phyloP scores from a whole-genome alignment of 2,797 vertebrate genomes.

The Microchirus variegatus region DNA sequence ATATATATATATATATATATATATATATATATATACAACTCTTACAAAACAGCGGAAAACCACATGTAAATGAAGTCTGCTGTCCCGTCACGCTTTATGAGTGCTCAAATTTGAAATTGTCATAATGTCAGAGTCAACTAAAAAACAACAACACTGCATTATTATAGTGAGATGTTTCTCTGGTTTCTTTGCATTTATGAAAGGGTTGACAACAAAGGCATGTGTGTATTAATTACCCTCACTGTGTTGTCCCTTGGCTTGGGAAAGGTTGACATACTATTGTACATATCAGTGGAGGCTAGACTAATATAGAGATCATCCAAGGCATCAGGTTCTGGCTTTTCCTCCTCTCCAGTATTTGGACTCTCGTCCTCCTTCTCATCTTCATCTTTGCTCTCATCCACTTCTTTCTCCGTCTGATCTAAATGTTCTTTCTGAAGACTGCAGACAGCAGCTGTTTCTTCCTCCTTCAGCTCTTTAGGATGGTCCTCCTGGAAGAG shows the following conservation, averaged over 20 bases:
- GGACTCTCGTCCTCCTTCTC: conserved; percentile 78
- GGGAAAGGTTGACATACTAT: conserved; percentile 32
- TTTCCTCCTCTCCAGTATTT: conserved; percentile 81
- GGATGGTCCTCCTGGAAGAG: conserved; percentile 64
- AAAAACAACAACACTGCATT: neutral
- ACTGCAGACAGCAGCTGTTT: conserved; percentile 21
- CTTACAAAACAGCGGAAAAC: no score
- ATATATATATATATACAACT: no score
- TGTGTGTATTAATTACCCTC: conserved; percentile 38
- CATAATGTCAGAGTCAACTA: no score
- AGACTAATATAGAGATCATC: conserved; percentile 76
- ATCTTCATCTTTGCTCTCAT: conserved; percentile 55
- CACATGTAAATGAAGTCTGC: no score
- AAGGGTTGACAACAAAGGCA: neutral
- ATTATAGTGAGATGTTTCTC: neutral
- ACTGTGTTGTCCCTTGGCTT: conserved; percentile 62
- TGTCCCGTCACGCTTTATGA: no score
- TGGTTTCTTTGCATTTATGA: neutral
- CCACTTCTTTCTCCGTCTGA: conserved; percentile 45
- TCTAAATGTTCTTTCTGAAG: conserved; percentile 55
- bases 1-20: no score
- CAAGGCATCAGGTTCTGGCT: conserved; percentile 68
- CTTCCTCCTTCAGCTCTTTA: conserved; percentile 66
- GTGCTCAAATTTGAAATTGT: no score
- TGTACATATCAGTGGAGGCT: conserved; percentile 61